Conservation (phyloP, 2,797 vertebrate genomes). For the Silurus lanzhouensis region DNA sequence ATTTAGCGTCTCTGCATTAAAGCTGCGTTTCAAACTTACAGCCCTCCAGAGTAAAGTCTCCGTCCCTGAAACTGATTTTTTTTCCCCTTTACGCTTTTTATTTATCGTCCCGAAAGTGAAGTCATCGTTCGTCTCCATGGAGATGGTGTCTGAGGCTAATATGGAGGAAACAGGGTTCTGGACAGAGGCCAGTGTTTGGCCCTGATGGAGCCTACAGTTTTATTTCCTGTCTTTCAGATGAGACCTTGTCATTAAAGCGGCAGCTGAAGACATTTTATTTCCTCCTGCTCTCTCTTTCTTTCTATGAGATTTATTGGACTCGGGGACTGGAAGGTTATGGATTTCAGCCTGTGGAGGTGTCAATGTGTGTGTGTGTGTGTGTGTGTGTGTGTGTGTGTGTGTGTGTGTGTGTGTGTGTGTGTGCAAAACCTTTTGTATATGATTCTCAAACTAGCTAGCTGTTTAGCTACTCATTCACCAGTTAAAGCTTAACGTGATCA, state of each 20-base stretch:
- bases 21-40: background rate
- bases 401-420: slow-evolving; percentile 16
- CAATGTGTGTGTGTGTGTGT: background rate
- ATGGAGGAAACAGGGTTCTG: slow-evolving; percentile 17
- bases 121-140: slow-evolving; percentile 9
- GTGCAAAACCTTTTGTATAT: background rate
- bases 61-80: slow-evolving; percentile 3
- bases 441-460: background rate
- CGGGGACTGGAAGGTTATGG: slow-evolving; percentile 23
- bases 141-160: slow-evolving; percentile 4
- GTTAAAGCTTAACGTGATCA: background rate
- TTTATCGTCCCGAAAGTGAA: slow-evolving; percentile 5
- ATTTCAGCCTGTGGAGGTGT: slow-evolving; percentile 14
- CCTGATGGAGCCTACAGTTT: slow-evolving; percentile 15
- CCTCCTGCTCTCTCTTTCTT: background rate
- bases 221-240: slow-evolving; percentile 29
- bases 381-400: background rate
- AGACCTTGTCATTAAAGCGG: slow-evolving; percentile 25
- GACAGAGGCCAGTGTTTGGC: slow-evolving; percentile 9
- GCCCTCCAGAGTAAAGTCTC: background rate
- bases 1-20: slow-evolving; percentile 9
- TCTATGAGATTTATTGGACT: slow-evolving; percentile 10
- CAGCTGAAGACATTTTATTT: slow-evolving; percentile 28
- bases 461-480: background rate
- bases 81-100: slow-evolving; percentile 11